Evolutionary conservation across 2,888 invertebrate genomes (phyloP).

Genomic region (Emesis furor): DNA sequence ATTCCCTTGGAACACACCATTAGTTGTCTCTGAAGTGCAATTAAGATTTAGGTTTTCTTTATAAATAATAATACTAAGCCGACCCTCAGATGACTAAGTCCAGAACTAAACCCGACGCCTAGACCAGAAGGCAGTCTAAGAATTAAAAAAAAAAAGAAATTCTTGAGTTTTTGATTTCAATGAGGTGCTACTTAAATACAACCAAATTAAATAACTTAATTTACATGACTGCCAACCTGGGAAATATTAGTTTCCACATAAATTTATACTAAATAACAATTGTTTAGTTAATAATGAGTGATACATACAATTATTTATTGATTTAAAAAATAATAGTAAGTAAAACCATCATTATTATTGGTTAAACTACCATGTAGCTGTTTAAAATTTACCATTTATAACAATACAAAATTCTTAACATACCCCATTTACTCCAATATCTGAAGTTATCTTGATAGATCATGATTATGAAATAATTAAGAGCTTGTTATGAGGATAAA

Average conservation of each 20-base stretch:
- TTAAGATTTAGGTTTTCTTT: too few species aligned
- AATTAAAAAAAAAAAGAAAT: too few species aligned
- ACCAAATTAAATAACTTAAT: background rate
- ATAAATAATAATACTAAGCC: too few species aligned
- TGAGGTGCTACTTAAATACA: background rate
- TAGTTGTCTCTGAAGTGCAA: too few species aligned
- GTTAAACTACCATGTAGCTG: background rate
- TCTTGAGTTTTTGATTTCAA: too few species aligned
- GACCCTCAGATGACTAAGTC: too few species aligned
- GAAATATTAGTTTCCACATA: background rate
- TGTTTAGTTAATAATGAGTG: background rate
- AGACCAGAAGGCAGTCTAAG: too few species aligned
- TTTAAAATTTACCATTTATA: too few species aligned
- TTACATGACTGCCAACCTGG: background rate
- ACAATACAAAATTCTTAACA: too few species aligned
- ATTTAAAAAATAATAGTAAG: background rate
- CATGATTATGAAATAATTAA: conserved; percentile 4
- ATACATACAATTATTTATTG: background rate
- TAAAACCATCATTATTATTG: background rate
- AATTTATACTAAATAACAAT: background rate
- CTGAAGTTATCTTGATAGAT: background rate
- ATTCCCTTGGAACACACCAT: too few species aligned
- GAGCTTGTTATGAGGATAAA: conserved; percentile 27
- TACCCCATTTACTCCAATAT: background rate
- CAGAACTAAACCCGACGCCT: too few species aligned